A percentile compares a stretch with the other conserved stretches of the same genome.
phyloP scores from a whole-genome alignment of 2,888 invertebrate species.

The Abrostola triplasia region DNA sequence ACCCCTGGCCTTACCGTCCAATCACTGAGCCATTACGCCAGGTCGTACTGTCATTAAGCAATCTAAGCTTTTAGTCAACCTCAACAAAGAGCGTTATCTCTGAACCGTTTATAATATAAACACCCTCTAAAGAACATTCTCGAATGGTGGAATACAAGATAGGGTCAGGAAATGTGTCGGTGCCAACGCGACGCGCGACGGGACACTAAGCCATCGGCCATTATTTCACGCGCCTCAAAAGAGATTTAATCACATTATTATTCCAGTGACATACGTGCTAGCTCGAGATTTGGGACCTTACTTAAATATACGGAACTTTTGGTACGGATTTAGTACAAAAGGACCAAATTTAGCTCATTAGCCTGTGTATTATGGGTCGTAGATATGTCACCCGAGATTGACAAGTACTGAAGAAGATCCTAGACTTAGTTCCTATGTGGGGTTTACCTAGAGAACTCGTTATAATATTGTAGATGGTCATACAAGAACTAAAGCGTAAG shows the following conservation, averaged over 20 bases:
- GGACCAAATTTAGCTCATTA: not conserved
- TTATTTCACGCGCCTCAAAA: conserved; percentile 37
- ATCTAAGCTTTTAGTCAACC: not conserved
- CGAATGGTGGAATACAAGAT: conserved; percentile 30
- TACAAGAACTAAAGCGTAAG: no score
- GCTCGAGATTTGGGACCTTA: conserved; percentile 12
- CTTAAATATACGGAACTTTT: conserved; percentile 26
- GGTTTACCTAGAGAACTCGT: no score
- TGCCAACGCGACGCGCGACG: not conserved
- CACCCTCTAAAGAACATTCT: conserved; percentile 31
- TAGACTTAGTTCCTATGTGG: no score
- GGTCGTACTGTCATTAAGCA: not conserved
- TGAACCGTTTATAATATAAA: conserved; percentile 24
- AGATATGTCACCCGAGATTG: not conserved
- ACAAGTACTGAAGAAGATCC: no score
- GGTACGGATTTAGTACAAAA: not conserved
- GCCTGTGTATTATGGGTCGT: not conserved
- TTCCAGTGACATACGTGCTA: conserved; percentile 38
- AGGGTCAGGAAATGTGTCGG: conserved; percentile 25
- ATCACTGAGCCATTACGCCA: no score
- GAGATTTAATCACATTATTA: conserved; percentile 51
- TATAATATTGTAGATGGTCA: no score
- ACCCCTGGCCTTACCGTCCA: no score
- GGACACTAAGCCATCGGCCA: conserved; percentile 20
- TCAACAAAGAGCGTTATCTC: conserved; percentile 11